A percentile compares a stretch with the other conserved stretches of the same genome.
phyloP scores from a whole-genome alignment of 2,888 invertebrate genomes.

The Drosophila koepferae region DNA sequence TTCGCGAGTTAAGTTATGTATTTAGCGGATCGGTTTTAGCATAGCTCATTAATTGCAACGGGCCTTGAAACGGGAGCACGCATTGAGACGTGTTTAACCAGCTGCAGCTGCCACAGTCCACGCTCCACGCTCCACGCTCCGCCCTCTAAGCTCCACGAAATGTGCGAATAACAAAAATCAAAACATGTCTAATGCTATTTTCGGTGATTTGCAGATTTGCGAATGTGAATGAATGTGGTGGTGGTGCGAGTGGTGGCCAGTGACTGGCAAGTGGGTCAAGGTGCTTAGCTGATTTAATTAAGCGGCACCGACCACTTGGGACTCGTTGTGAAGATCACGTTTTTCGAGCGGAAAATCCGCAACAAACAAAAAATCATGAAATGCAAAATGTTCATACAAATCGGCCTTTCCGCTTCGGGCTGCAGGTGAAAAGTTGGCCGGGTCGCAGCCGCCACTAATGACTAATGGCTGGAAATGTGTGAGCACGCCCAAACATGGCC shows the following conservation, averaged over 20 bases:
- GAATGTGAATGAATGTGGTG: constrained; percentile 38
- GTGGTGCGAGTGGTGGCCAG: constrained; percentile 23
- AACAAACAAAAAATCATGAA: constrained; percentile 40
- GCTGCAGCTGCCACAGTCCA: constrained; percentile 28
- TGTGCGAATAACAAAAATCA: constrained; percentile 28
- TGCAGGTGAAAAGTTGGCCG: constrained; percentile 60
- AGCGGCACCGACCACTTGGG: constrained; percentile 48
- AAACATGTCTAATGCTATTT: constrained; percentile 60
- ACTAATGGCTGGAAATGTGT: constrained; percentile 58
- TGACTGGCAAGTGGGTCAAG: constrained; percentile 71
- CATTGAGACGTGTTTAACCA: constrained; percentile 37
- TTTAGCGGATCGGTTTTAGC: constrained; percentile 24
- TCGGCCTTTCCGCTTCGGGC: constrained; percentile 29
- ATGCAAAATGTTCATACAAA: constrained; percentile 17
- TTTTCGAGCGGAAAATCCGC: constrained; percentile 59
- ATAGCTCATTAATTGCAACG: constrained; percentile 69
- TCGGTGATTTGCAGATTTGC: constrained; percentile 75
- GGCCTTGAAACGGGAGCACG: constrained; percentile 64
- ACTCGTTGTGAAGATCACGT: constrained; percentile 62
- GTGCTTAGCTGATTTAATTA: constrained; percentile 76
- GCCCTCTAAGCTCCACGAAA: constrained; percentile 7
- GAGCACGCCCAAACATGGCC: constrained; percentile 46
- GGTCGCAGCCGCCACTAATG: constrained; percentile 54
- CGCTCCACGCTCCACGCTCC: too few relatives aligned
- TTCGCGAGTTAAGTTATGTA: constrained; percentile 18